Evolutionary conservation across 2,888 invertebrate genomes (phyloP).

Genomic region (Meiosimyza platycephala): DNA sequence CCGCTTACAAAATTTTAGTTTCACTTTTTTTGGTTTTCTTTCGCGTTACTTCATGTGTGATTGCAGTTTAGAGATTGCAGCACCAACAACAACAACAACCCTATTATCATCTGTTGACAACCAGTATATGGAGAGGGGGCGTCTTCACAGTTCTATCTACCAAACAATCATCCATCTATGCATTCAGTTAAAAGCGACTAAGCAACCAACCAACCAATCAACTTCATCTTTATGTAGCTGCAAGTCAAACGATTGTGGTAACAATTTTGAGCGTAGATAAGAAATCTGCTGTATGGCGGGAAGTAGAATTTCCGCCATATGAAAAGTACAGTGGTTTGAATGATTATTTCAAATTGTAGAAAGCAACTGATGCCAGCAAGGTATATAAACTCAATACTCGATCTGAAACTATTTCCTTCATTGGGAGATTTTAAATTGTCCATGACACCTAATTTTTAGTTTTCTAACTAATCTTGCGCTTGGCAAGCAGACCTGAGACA

Average conservation of each 20-base stretch:
- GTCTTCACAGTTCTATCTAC: too few species aligned
- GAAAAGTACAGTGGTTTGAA: too few species aligned
- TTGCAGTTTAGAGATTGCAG: not conserved
- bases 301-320: slow-evolving; percentile 1
- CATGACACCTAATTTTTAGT: too few species aligned
- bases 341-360: too few species aligned
- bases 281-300: not conserved
- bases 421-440: too few species aligned
- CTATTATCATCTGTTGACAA: slow-evolving; percentile 11
- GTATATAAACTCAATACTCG: too few species aligned
- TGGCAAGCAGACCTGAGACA: too few species aligned
- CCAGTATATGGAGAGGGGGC: too few species aligned
- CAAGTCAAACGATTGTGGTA: slow-evolving; percentile 5
- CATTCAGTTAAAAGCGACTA: not conserved
- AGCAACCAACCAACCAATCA: not conserved
- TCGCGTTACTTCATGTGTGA: slow-evolving; percentile 2
- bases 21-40: slow-evolving; percentile 27
- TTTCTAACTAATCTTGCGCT: too few species aligned
- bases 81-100: slow-evolving; percentile 14
- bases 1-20: slow-evolving; percentile 5
- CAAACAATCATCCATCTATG: not conserved
- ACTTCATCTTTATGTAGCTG: not conserved
- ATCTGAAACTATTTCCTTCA: too few species aligned
- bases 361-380: too few species aligned
- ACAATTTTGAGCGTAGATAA: not conserved